A percentile compares a stretch with the other conserved stretches of the same genome.
These are phyloP conservation scores for Brachypteracias leptosomus DNA, from an alignment of 2,113 vertebrate genomes.

Conservation along the genomic window DNA sequence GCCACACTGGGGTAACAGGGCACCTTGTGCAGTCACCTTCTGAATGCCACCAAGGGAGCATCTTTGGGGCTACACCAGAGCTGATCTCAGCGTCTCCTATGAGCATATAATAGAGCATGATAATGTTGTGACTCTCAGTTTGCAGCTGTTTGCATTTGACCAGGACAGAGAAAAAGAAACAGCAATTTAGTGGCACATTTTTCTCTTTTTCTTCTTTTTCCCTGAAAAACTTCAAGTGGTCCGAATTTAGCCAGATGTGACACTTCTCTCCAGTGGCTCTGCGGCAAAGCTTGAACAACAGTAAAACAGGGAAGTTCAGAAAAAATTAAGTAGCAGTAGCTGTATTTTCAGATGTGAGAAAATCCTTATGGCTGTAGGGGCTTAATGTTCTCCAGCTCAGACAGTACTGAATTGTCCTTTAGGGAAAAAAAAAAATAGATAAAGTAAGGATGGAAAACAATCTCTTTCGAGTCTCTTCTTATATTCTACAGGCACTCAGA, in stretches of 20 bases:
- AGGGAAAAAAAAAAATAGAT: too few relatives aligned
- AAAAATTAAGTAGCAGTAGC: neutral
- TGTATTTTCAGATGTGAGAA: neutral
- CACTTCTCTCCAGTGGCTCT: neutral
- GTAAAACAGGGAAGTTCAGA: neutral
- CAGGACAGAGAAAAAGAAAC: neutral
- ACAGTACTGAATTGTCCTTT: neutral
- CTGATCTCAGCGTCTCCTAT: neutral
- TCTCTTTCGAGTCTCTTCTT: neutral
- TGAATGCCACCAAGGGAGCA: accelerated
- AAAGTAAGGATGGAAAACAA: neutral
- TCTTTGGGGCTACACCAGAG: accelerated
- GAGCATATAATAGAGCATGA: neutral
- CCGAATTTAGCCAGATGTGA: neutral
- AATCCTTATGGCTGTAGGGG: neutral
- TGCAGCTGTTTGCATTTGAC: neutral
- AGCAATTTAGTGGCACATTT: neutral
- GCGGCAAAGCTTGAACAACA: neutral
- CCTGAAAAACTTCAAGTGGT: neutral
- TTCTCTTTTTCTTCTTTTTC: neutral
- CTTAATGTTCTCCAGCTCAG: neutral
- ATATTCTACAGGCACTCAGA: neutral
- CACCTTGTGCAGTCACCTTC: neutral
- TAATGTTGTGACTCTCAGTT: neutral
- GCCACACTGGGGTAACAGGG: neutral